Conservation (phyloP, 2,888 invertebrate genomes). For the Ennomos quercinarius region DNA sequence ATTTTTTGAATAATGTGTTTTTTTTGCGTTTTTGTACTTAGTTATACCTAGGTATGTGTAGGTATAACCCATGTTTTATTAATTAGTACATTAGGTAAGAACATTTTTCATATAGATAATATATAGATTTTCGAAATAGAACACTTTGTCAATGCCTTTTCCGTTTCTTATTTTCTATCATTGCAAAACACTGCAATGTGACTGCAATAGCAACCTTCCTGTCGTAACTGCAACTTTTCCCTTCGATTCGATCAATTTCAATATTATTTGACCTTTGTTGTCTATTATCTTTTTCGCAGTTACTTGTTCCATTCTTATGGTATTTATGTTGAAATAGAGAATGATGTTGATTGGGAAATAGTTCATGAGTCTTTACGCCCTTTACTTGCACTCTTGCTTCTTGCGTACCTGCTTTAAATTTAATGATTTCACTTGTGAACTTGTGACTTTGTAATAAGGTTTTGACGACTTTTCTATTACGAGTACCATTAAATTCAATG, state of each 20-base stretch:
- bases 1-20: too few relatives aligned
- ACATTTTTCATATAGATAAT: too few relatives aligned
- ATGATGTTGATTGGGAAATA: constrained; percentile 45
- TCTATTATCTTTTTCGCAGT: constrained; percentile 63
- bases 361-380: constrained; percentile 16
- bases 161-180: constrained; percentile 8
- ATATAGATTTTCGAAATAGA: too few relatives aligned
- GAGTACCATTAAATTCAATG: too few relatives aligned
- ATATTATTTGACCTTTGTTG: constrained; percentile 64
- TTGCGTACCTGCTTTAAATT: background rate
- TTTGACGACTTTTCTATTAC: too few relatives aligned
- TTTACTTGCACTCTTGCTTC: constrained; percentile 6
- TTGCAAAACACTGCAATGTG: constrained; percentile 24
- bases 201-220: constrained; percentile 26
- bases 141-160: background rate
- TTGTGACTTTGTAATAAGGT: too few relatives aligned
- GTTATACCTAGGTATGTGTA: too few relatives aligned
- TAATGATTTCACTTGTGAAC: constrained; percentile 1
- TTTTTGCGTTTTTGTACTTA: too few relatives aligned
- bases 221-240: constrained; percentile 39
- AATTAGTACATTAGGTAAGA: too few relatives aligned
- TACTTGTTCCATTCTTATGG: constrained; percentile 58
- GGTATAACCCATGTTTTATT: too few relatives aligned
- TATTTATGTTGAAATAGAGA: constrained; percentile 48
- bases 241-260: constrained; percentile 53